Evolutionary conservation across 2,113 vertebrate species (phyloP), one percentile per base, ranked within the genome.

Genomic region (Trematomus loennbergii): DNA sequence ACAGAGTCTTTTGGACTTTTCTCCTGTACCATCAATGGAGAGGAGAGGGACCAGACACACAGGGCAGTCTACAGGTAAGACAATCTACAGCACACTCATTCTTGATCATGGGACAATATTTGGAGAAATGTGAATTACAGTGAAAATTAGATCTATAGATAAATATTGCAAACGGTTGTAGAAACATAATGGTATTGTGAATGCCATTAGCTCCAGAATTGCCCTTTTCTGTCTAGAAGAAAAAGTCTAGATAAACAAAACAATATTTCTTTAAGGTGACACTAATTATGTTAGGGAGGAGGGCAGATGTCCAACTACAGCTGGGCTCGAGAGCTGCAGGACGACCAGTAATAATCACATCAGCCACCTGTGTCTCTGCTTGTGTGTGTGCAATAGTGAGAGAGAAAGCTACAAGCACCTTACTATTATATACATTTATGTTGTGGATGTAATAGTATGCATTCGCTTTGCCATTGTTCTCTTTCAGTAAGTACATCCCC

Each of bases 1-100:
- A 98, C 98, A 0, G 98, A 99, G 88, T 99, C 98, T n/a, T 99
- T 99, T 33, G 98, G 97, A 62, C 95, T 99, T 53, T 99, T 99
- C 80, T 99, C 98, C 9, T 99, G 98, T 85, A 93, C 95, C 85
- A 95, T 99, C 81, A 97, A 97, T 0, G 97, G 98, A 1, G 97
- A 98, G 86, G 97, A 99, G 88, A 92, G 96, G 79, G 98, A 99
- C 75, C 98, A 99, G 89, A 99, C 97, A 3, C 98, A 99, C 80
- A 95, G 97, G 6, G 97, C 98, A 0, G 97, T 99, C 46, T 96
- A 95, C 90, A 95, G 95, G 95, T 96, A 81, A 90, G 87, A 69
- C 18, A n/a, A 18, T 9, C 16, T 11, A 48, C 12, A 40, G 55
- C 12, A n/a, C 52, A 59, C 29, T 49, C 7, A n/a, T 48, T 76